Percentiles rank a stretch among this genome's conserved stretches.
These are phyloP conservation scores for Platycheirus albimanus DNA, from an alignment of 2,888 invertebrate genomes.

Conservation along the genomic window DNA sequence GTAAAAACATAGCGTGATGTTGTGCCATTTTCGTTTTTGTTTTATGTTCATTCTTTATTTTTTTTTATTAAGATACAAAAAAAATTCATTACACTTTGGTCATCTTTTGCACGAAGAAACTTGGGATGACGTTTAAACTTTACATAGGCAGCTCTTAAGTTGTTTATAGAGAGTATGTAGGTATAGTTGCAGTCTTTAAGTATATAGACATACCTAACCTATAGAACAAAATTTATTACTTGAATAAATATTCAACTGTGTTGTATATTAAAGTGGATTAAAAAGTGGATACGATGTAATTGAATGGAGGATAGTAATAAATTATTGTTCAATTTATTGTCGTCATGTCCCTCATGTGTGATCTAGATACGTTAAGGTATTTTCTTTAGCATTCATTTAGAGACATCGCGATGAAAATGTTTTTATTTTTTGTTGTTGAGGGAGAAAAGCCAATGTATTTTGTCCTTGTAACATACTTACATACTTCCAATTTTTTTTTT, in stretches of 20 bases:
- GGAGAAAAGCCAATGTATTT: too few relatives aligned
- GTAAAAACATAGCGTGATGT: constrained; percentile 44
- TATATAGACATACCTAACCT: background rate
- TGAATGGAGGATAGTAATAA: constrained; percentile 64
- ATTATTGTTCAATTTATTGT: constrained; percentile 65
- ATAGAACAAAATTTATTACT: constrained; percentile 51
- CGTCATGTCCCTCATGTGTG: constrained; percentile 40
- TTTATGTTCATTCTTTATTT: constrained; percentile 13
- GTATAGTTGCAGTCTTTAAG: too few relatives aligned
- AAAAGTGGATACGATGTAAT: constrained; percentile 63
- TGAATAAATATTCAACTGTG: constrained; percentile 30
- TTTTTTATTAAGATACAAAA: constrained; percentile 7
- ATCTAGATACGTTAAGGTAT: constrained; percentile 47
- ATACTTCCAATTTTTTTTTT: too few relatives aligned
- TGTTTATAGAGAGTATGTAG: background rate
- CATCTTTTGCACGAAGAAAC: constrained; percentile 17
- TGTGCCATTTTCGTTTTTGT: constrained; percentile 35
- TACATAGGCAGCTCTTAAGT: too few relatives aligned
- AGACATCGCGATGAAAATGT: constrained; percentile 13
- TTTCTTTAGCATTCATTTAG: constrained; percentile 22
- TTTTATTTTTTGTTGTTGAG: constrained; percentile 4
- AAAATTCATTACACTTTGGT: constrained; percentile 46
- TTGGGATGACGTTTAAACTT: constrained; percentile 55
- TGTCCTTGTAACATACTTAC: too few relatives aligned
- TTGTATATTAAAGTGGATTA: constrained; percentile 54